Evolutionary conservation across 2,888 invertebrate species (phyloP).

Genomic region (Dichetophora obliterata): DNA sequence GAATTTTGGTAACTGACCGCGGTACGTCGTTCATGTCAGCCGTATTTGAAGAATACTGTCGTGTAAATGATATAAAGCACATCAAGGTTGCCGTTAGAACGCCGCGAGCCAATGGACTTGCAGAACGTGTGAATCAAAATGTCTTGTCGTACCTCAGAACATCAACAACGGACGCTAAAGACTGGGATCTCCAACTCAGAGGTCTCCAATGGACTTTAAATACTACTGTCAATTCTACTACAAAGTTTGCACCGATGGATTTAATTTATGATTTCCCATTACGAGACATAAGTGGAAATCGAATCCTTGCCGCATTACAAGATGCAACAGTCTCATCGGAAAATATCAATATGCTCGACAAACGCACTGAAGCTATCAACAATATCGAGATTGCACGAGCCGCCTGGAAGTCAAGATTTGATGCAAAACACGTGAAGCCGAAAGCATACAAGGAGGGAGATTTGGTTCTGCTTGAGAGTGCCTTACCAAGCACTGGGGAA

Average conservation of each 20-base stretch:
- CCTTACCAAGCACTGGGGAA: no score
- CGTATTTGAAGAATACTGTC: constrained; percentile 9
- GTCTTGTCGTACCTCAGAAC: constrained; percentile 28
- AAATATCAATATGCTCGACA: no score
- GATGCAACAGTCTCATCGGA: no score
- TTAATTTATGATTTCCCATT: constrained; percentile 33
- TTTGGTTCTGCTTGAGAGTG: no score
- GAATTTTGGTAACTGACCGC: no score
- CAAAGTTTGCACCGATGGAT: constrained; percentile 27
- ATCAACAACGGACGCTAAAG: constrained; percentile 8
- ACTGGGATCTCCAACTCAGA: constrained; percentile 29
- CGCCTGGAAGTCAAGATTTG: constrained; percentile 30
- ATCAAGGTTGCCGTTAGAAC: constrained; percentile 40
- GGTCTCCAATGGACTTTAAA: constrained; percentile 35
- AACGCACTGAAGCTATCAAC: no score
- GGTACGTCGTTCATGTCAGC: no score
- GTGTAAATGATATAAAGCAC: neutral
- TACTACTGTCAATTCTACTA: no score
- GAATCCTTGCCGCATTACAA: no score
- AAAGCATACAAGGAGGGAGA: no score
- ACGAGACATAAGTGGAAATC: no score
- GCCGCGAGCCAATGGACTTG: constrained; percentile 29
- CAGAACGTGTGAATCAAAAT: constrained; percentile 37
- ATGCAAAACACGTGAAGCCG: constrained; percentile 35
- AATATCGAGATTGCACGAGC: constrained; percentile 16